Percentiles rank a stretch among this genome's conserved stretches.
phyloP scores from a whole-genome alignment of 2,113 vertebrate species.

The Phylloscopus whistleri region DNA sequence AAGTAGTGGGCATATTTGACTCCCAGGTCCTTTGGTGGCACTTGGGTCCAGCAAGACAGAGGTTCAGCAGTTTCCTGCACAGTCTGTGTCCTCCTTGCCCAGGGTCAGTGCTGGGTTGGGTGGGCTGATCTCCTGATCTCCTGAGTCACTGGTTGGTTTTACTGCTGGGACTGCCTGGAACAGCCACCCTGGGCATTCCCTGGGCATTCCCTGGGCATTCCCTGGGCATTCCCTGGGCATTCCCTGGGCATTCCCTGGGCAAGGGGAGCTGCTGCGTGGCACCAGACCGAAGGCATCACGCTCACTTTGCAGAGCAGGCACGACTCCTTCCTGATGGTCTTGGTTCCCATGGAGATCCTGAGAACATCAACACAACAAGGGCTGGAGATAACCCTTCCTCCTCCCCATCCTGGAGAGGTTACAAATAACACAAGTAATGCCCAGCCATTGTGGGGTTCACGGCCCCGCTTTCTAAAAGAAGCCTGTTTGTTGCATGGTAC shows the following conservation, averaged over 20 bases:
- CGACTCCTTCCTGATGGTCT: not conserved
- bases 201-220: too few species aligned
- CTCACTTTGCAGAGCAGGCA: not conserved
- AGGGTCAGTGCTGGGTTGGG: not conserved
- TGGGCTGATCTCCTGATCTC: not conserved
- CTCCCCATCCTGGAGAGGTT: not conserved
- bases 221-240: not conserved
- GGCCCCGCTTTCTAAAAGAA: not conserved
- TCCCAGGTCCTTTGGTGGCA: not conserved
- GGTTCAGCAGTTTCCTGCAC: not conserved
- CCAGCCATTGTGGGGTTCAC: not conserved
- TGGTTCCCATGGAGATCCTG: not conserved
- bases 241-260: not conserved
- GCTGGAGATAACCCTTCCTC: not conserved
- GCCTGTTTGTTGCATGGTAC: slow-evolving; percentile 9
- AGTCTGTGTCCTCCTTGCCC: not conserved
- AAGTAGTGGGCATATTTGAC: not conserved
- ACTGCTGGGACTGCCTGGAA: not conserved
- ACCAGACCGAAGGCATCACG: not conserved
- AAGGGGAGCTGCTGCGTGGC: not conserved
- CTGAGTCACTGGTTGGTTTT: not conserved
- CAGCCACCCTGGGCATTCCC: not conserved
- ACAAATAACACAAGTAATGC: not conserved
- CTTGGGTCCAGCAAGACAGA: not conserved
- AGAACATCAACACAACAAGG: not conserved